Conservation (phyloP, 2,113 vertebrate species). For the Cacatua alba region DNA sequence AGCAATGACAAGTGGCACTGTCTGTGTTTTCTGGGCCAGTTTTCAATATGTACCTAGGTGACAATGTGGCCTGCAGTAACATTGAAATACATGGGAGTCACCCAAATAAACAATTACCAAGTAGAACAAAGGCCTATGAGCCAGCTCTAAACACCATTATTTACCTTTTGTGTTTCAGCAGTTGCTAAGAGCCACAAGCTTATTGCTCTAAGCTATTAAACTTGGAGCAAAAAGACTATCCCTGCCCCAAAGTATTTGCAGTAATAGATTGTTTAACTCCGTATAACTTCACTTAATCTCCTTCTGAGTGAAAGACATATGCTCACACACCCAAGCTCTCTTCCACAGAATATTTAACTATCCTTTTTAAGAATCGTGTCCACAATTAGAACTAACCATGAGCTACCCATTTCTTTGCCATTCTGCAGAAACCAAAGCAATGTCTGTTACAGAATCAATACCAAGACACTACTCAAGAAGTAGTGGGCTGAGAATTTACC, state of each 20-base stretch:
- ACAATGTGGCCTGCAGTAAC: conserved; percentile 28
- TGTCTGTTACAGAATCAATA: neutral
- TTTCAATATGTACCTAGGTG: neutral
- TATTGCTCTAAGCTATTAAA: conserved; percentile 28
- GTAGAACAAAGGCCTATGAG: neutral
- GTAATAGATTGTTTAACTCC: neutral
- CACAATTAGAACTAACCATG: neutral
- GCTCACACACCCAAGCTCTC: neutral
- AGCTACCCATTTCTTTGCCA: neutral
- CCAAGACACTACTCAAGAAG: fast-evolving
- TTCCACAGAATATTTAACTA: neutral
- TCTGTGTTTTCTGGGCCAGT: neutral
- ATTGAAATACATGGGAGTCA: neutral
- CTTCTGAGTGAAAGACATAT: neutral
- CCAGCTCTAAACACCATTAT: neutral
- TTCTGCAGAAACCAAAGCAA: neutral
- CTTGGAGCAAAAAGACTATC: neutral
- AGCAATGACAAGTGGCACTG: neutral
- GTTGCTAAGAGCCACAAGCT: conserved; percentile 28
- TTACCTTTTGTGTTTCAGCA: conserved; percentile 37
- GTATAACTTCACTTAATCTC: neutral
- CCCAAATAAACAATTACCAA: conserved; percentile 24
- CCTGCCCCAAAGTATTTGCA: conserved; percentile 2
- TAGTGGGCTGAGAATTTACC: neutral
- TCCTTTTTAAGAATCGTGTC: neutral